phyloP scores from a whole-genome alignment of 1,140 invertebrate species.

The Lamellibrachia luymesi region DNA sequence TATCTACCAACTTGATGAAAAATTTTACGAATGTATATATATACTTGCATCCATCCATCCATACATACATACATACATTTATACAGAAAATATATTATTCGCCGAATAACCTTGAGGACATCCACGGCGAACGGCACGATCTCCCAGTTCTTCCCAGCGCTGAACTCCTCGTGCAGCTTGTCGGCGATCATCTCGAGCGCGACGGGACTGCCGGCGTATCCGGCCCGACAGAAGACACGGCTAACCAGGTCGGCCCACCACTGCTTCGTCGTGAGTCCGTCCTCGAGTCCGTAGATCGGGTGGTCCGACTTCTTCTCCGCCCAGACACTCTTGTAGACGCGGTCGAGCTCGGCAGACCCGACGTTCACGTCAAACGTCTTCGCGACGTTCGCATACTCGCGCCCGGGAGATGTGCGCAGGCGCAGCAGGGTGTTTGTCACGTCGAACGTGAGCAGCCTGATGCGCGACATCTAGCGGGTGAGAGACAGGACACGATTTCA shows the following conservation, averaged over 20 bases:
- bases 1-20: no score
- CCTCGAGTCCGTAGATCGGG: constrained; percentile 76
- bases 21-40: no score
- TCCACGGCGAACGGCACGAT: constrained; percentile 65
- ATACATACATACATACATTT: no score
- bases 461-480: constrained; percentile 11
- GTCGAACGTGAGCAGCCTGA: constrained; percentile 74
- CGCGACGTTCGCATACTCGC: constrained; percentile 72
- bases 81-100: no score
- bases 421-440: constrained; percentile 80
- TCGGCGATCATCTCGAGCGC: constrained; percentile 63
- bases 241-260: constrained; percentile 78
- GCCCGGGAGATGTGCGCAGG: constrained; percentile 68
- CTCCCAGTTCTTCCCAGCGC: constrained; percentile 71
- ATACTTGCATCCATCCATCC: no score
- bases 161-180: constrained; percentile 60
- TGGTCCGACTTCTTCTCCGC: constrained; percentile 57
- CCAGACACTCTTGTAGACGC: constrained; percentile 61
- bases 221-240: constrained; percentile 63
- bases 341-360: constrained; percentile 63
- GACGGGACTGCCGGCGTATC: constrained; percentile 24
- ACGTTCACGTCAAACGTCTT: constrained; percentile 67
- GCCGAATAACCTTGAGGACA: constrained; percentile 59
- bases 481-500: neutral
- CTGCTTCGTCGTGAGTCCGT: constrained; percentile 70